Evolutionary conservation across 2,797 vertebrate species (phyloP).

Genomic region (Mastacembelus armatus): DNA sequence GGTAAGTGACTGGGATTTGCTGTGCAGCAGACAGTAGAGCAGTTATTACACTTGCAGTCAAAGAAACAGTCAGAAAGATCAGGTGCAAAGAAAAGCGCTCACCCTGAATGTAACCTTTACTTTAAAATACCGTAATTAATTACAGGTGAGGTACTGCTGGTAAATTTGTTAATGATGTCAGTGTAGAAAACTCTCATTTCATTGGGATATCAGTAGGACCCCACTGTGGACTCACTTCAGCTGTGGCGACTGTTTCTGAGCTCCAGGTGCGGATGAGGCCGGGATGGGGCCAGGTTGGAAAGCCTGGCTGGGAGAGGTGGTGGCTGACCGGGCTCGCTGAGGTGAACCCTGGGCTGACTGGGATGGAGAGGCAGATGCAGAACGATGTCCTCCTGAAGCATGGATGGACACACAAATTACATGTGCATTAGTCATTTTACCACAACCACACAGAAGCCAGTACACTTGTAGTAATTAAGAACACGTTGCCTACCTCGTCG

Average conservation of each 20-base stretch:
- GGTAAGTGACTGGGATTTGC: constrained; percentile 98
- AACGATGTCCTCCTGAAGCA: constrained; percentile 88
- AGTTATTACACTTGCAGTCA: background rate
- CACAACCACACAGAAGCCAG: background rate
- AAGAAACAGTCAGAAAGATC: background rate
- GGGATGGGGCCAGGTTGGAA: constrained; percentile 88
- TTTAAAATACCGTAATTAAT: background rate
- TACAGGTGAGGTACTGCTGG: too few species aligned
- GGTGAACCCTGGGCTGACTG: constrained; percentile 94
- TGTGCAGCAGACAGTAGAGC: constrained; percentile 59
- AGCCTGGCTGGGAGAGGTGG: constrained; percentile 90
- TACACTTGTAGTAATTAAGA: background rate
- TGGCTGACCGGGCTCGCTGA: constrained; percentile 89
- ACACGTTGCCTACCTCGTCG: constrained; percentile 80
- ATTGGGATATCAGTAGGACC: background rate
- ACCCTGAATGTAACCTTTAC: background rate
- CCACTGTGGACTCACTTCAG: constrained; percentile 87
- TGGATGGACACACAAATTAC: background rate
- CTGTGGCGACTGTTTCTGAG: constrained; percentile 89
- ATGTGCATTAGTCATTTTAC: too few species aligned
- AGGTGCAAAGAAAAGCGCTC: background rate
- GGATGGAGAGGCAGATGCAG: constrained; percentile 88
- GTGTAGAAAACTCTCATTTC: too few species aligned
- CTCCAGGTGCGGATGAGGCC: constrained; percentile 78
- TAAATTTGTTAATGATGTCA: too few species aligned